phyloP scores from a whole-genome alignment of 2,113 vertebrate species.

The Calonectris borealis region DNA sequence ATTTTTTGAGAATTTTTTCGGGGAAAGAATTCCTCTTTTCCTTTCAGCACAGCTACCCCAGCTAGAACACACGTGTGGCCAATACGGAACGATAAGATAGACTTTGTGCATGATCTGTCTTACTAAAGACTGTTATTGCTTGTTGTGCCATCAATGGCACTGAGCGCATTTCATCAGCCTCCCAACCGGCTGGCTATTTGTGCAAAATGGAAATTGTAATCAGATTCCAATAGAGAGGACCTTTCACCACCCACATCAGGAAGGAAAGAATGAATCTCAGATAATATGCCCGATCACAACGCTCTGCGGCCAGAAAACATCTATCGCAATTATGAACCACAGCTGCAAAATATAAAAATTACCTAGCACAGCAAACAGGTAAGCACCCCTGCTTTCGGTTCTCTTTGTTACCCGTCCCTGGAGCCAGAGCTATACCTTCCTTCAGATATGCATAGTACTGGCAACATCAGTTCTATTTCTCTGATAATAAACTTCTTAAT shows the following conservation, averaged over 20 bases:
- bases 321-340: background rate
- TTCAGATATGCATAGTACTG: background rate
- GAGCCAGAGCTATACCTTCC: background rate
- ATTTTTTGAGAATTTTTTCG: accelerated
- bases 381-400: background rate
- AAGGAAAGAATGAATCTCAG: background rate
- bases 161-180: background rate
- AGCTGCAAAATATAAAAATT: background rate
- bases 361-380: background rate
- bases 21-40: background rate
- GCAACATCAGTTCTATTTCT: background rate
- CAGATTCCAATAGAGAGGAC: background rate
- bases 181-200: background rate
- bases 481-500: too few species aligned
- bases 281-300: accelerated
- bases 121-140: background rate
- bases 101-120: background rate
- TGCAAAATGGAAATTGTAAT: background rate
- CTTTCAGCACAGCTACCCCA: background rate
- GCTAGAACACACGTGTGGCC: background rate
- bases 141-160: background rate
- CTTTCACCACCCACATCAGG: background rate
- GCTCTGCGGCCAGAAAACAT: background rate
- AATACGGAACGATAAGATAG: accelerated
- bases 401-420: background rate